Base-by-base conservation (phyloP, 2,888 invertebrate genomes). In the Netelia melanura region DNA sequence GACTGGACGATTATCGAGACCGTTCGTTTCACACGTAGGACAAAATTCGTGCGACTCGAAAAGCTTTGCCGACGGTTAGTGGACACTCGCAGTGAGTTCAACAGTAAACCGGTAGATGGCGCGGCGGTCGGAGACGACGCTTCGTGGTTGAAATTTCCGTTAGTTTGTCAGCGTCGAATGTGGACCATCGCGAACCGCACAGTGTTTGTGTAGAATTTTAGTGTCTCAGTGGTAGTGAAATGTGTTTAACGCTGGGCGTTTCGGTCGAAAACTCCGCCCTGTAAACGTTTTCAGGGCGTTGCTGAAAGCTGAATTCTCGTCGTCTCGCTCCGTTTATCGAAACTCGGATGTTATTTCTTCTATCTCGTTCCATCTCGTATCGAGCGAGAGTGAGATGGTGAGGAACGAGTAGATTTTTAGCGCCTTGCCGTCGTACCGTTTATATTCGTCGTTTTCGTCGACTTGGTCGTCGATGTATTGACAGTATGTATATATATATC, bases 251-350 rank as follows among this genome's bases (percentile, higher is more conserved):
- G 38, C 52, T 38, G n/a, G 82, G 77, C 72, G 82, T 82, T 67
- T 17, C 82, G 61, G n/a, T 43, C 21, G 61, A 38, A 82, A 82
- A 77, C 82, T 82, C 77, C 72, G 71, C 82, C 82, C 77, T 65
- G 38, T 21, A 77, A 77, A 65, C 72, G 58, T 68, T 61, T 67
- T 48, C 23, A 61, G 61, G 82, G 82, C 65, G 77, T 77, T 76
- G 81, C 75, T n/a, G n/a, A 9, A 25, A 56, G 21, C 38, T 38
- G 6, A 38, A 61, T 25, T 38, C 3, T 25, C 23, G 43, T 14
- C 38, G 38, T 9, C 44, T 23, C 61, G 44, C n/a, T 48, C 23
- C 25, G 21, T 82, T 25, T 6, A 14, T 1, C 6, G 38, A 82
- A 52, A 67, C 52, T 67, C 17, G 17, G 17, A 17, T 67, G 71